phyloP scores from a whole-genome alignment of 2,113 vertebrate genomes.

The Siniperca chuatsi region DNA sequence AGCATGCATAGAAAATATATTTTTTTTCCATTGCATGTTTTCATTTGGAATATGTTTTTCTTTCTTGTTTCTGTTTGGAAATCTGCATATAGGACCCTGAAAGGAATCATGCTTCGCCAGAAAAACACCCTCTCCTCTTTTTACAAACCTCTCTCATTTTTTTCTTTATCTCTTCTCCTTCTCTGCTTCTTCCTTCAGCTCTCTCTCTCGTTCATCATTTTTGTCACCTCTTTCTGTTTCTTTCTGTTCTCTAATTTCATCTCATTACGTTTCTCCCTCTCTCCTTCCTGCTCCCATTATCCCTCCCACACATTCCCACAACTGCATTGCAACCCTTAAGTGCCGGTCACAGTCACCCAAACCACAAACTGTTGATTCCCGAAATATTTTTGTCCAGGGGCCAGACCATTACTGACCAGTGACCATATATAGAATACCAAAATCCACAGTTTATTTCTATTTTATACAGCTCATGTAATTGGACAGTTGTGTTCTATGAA shows the following conservation, averaged over 20 bases:
- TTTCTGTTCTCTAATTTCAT: slow-evolving; percentile 54
- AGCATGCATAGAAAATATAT: slow-evolving; percentile 2
- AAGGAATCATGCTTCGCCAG: slow-evolving; percentile 6
- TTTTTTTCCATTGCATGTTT: slow-evolving; percentile 29
- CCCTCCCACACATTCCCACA: slow-evolving; percentile 71
- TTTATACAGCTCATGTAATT: slow-evolving; percentile 33
- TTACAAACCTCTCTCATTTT: not conserved
- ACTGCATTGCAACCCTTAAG: slow-evolving; percentile 39
- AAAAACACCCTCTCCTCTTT: not conserved
- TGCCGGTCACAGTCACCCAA: slow-evolving; percentile 57
- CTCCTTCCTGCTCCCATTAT: slow-evolving; percentile 30
- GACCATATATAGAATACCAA: slow-evolving; percentile 58
- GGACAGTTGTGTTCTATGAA: slow-evolving; percentile 2
- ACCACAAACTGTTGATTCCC: slow-evolving; percentile 62
- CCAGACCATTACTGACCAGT: slow-evolving; percentile 56
- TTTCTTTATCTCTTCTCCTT: not conserved
- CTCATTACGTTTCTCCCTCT: slow-evolving; percentile 33
- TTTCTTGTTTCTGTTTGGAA: slow-evolving; percentile 2
- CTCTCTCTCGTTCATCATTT: slow-evolving; percentile 39
- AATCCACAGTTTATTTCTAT: slow-evolving; percentile 43
- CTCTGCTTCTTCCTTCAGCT: not conserved
- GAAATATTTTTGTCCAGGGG: slow-evolving; percentile 53
- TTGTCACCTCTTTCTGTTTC: slow-evolving; percentile 44
- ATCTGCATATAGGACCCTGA: not conserved
- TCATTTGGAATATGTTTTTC: not conserved